Percentiles rank a stretch among this genome's conserved stretches.
phyloP scores from a whole-genome alignment of 2,797 vertebrate species.

The Anguilla marmorata region DNA sequence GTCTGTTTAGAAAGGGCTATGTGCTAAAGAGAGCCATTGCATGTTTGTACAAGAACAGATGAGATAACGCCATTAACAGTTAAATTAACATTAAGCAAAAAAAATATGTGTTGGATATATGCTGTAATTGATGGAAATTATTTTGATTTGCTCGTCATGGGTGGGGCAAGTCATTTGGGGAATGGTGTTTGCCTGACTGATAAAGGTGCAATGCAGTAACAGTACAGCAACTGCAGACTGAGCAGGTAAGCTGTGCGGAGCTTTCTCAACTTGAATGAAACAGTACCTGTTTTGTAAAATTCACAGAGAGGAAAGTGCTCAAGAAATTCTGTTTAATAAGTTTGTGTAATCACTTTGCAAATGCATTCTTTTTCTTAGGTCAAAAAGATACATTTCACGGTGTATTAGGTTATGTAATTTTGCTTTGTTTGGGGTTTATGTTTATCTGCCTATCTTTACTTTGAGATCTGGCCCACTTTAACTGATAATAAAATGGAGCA shows the following conservation, averaged over 20 bases:
- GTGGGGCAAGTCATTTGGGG: background rate
- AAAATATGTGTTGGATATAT: background rate
- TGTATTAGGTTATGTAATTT: background rate
- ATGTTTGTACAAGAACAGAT: background rate
- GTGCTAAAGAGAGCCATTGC: background rate
- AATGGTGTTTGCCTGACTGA: background rate
- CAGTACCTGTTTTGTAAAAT: background rate
- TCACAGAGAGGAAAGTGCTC: background rate
- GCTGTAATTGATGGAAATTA: background rate
- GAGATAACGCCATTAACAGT: background rate
- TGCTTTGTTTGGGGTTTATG: too few species aligned
- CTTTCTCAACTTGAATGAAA: background rate
- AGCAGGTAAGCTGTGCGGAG: background rate
- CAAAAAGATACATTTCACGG: background rate
- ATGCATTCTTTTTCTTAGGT: background rate
- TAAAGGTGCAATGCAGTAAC: background rate
- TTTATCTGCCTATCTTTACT: background rate
- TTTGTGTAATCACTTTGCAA: background rate
- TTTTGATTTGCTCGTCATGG: background rate
- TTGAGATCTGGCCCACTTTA: background rate
- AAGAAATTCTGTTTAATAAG: background rate
- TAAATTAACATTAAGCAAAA: background rate
- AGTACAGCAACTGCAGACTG: background rate
- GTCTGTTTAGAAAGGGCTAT: background rate
- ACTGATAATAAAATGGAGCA: background rate